Evolutionary conservation across 1,140 invertebrate species (phyloP).

Genomic region (Drosophila albomicans): DNA sequence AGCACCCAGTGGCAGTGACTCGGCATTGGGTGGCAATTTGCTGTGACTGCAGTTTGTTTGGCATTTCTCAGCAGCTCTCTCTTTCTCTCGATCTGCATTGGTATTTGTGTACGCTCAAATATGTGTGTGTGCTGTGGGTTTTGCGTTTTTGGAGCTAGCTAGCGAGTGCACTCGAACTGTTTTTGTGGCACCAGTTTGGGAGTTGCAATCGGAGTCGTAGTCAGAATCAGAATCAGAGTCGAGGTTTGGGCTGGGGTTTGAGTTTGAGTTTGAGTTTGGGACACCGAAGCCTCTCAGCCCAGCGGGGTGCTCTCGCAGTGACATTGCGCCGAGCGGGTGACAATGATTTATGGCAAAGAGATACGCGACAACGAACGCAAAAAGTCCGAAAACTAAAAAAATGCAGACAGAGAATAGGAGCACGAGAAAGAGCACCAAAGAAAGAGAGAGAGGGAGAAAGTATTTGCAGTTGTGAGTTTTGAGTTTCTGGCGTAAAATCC

Average conservation of each 20-base stretch:
- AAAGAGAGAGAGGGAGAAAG: slow-evolving; percentile 18
- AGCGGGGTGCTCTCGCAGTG: slow-evolving; percentile 82
- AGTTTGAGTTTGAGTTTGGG: neutral
- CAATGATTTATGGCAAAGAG: slow-evolving; percentile 84
- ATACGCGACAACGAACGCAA: slow-evolving; percentile 82
- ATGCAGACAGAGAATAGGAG: slow-evolving; percentile 45
- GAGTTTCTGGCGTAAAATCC: slow-evolving; percentile 24
- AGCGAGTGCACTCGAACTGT: slow-evolving; percentile 38
- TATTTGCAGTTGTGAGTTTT: slow-evolving; percentile 12
- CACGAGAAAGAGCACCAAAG: slow-evolving; percentile 27
- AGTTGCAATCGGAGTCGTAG: slow-evolving; percentile 17
- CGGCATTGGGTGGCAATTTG: slow-evolving; percentile 55
- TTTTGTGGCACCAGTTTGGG: slow-evolving; percentile 36
- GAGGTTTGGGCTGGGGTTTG: neutral
- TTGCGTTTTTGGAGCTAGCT: slow-evolving; percentile 38
- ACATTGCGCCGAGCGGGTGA: slow-evolving; percentile 84
- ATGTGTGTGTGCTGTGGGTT: slow-evolving; percentile 28
- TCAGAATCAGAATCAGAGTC: slow-evolving; percentile 10
- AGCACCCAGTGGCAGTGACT: slow-evolving; percentile 20
- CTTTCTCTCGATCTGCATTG: slow-evolving; percentile 12
- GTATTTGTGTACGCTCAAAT: neutral
- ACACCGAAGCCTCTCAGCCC: slow-evolving; percentile 31
- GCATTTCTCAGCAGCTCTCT: slow-evolving; percentile 29
- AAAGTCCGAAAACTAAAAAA: slow-evolving; percentile 62
- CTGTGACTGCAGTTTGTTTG: slow-evolving; percentile 55